Evolutionary conservation across 2,888 invertebrate genomes (phyloP).

Genomic region (Agrotis clavis): DNA sequence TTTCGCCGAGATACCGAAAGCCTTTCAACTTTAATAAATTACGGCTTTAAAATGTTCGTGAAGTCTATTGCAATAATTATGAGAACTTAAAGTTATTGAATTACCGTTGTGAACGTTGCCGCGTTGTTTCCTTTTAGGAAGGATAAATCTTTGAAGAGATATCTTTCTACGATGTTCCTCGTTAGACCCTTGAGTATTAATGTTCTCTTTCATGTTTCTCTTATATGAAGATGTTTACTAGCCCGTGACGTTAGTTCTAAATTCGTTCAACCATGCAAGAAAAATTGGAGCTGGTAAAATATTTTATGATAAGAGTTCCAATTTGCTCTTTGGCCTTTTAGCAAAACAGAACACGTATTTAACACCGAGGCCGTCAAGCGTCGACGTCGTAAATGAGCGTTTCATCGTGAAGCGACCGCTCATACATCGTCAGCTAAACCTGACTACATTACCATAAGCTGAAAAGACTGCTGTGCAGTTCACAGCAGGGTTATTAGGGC

Average conservation of each 20-base stretch:
- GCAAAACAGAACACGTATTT: slow-evolving; percentile 35
- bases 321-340: slow-evolving; percentile 4
- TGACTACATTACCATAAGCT: slow-evolving; percentile 45
- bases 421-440: slow-evolving; percentile 42
- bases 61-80: slow-evolving; percentile 62
- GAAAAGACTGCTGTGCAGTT: slow-evolving; percentile 21
- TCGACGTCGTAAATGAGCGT: slow-evolving; percentile 31
- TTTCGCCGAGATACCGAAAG: slow-evolving; percentile 62
- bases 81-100: slow-evolving; percentile 57
- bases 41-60: slow-evolving; percentile 57
- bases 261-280: slow-evolving; percentile 7
- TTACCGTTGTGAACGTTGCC: slow-evolving; percentile 55
- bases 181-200: slow-evolving; percentile 17
- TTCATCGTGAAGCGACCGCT: slow-evolving; percentile 21
- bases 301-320: neutral
- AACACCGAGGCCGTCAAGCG: slow-evolving; percentile 24
- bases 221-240: neutral
- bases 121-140: slow-evolving; percentile 44
- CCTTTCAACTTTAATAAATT: slow-evolving; percentile 64
- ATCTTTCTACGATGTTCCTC: slow-evolving; percentile 21
- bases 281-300: neutral
- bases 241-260: neutral
- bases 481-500: slow-evolving; percentile 66
- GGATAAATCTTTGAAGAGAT: slow-evolving; percentile 28
- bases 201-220: slow-evolving; percentile 8